phyloP scores from a whole-genome alignment of 2,113 vertebrate species.

The Petaurus breviceps region DNA sequence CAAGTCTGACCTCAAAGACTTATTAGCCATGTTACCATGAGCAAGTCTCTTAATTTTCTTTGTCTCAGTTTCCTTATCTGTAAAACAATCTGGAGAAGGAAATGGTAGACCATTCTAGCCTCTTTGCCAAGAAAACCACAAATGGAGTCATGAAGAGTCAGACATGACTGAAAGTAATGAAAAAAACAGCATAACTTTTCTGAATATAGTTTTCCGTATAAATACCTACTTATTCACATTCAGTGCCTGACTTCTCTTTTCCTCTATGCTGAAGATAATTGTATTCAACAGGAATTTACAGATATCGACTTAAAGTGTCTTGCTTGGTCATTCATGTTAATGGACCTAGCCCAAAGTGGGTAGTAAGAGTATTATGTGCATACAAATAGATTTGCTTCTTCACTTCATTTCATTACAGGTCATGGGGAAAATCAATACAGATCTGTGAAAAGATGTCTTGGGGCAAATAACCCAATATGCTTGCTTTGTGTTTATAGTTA shows the following conservation, averaged over 20 bases:
- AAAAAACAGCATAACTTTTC: not conserved
- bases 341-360: not conserved
- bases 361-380: not conserved
- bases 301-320: not conserved
- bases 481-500: not conserved
- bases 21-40: not conserved
- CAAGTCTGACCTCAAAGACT: not conserved
- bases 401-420: not conserved
- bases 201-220: not conserved
- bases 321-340: not conserved
- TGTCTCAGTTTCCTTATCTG: not conserved
- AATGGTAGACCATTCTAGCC: not conserved
- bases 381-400: not conserved
- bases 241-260: not conserved
- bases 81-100: not conserved
- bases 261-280: not conserved
- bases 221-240: not conserved
- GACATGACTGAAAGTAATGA: not conserved
- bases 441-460: not conserved
- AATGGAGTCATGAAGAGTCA: not conserved
- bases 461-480: not conserved
- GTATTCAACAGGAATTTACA: not conserved
- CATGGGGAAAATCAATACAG: not conserved
- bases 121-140: not conserved
- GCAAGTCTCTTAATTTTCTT: not conserved